Evolutionary conservation across 2,797 vertebrate genomes (phyloP).

Genomic region (Halcyon chelicuti): DNA sequence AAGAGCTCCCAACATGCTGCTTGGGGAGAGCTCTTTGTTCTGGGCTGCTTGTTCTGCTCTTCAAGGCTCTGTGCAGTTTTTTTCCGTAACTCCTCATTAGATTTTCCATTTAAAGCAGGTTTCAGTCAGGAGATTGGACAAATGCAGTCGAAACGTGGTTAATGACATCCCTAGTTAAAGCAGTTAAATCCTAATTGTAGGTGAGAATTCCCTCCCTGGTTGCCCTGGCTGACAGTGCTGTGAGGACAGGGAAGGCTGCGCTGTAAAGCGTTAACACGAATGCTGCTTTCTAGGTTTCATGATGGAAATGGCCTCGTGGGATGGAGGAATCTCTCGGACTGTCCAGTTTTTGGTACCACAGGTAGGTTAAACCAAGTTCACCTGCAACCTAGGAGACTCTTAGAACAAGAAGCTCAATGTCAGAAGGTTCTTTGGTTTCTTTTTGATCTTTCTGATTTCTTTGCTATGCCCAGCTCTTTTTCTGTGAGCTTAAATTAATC

Average conservation of each 20-base stretch:
- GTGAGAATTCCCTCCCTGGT: not conserved
- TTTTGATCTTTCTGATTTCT: not conserved
- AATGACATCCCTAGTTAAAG: not conserved
- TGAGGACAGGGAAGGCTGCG: not conserved
- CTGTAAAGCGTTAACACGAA: not conserved
- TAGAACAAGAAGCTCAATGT: not conserved
- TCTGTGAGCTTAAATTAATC: not conserved
- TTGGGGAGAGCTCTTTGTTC: not conserved
- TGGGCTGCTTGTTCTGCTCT: not conserved
- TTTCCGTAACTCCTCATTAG: not conserved
- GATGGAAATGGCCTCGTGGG: slow-evolving; percentile 99
- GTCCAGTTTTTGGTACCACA: slow-evolving; percentile 98
- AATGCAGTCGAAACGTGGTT: not conserved
- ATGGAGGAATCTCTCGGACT: slow-evolving; percentile 96
- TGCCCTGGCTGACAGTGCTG: not conserved
- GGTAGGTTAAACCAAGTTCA: slow-evolving; percentile 75
- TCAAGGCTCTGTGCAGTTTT: not conserved
- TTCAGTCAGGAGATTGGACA: not conserved
- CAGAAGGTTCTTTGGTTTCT: not conserved
- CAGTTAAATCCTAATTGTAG: not conserved
- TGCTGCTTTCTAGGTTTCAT: slow-evolving; percentile 89
- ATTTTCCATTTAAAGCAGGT: not conserved
- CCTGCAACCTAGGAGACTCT: not conserved
- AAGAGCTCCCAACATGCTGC: not conserved
- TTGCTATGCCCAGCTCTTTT: not conserved